These are phyloP conservation scores for Pogonognathellus flavescens DNA, from an alignment of 1,140 invertebrate species.

Conservation along the genomic window DNA sequence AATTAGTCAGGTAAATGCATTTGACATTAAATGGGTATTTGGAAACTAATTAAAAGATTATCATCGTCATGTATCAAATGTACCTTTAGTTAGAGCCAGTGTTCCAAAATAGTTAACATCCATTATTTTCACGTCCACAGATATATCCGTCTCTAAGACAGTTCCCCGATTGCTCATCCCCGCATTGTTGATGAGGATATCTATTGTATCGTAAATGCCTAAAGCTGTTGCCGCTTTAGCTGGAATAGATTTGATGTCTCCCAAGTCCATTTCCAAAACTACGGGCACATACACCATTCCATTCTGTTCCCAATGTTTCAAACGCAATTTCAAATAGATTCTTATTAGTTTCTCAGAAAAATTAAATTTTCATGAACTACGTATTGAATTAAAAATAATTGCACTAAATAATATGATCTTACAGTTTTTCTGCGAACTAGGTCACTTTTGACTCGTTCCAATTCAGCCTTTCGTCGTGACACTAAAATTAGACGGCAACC, in stretches of 20 bases:
- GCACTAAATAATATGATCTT: not conserved
- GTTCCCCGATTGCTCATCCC: conserved; percentile 88
- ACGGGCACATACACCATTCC: conserved; percentile 72
- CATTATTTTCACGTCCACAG: conserved; percentile 92
- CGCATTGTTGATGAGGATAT: conserved; percentile 94
- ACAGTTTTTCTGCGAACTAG: conserved; percentile 47
- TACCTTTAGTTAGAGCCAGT: conserved; percentile 92
- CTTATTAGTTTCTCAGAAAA: too few relatives aligned
- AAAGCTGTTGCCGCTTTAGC: conserved; percentile 71
- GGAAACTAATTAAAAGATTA: too few relatives aligned
- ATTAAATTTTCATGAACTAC: too few relatives aligned
- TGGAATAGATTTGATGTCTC: conserved; percentile 78
- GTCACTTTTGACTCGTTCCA: conserved; percentile 80
- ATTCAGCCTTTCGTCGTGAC: conserved; percentile 81
- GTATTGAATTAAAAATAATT: too few relatives aligned
- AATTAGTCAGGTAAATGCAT: not conserved
- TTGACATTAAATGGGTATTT: not conserved
- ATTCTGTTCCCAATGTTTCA: too few relatives aligned
- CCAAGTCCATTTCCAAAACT: conserved; percentile 83
- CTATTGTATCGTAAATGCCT: conserved; percentile 68
- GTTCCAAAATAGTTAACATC: conserved; percentile 94
- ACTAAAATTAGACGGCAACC: conserved; percentile 89
- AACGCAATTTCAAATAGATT: too few relatives aligned
- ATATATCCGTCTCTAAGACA: conserved; percentile 81
- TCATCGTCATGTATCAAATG: too few relatives aligned